Evolutionary conservation across 2,888 invertebrate genomes (phyloP), one percentile per base, ranked within the genome.

Genomic region (Drosophila conformis): DNA sequence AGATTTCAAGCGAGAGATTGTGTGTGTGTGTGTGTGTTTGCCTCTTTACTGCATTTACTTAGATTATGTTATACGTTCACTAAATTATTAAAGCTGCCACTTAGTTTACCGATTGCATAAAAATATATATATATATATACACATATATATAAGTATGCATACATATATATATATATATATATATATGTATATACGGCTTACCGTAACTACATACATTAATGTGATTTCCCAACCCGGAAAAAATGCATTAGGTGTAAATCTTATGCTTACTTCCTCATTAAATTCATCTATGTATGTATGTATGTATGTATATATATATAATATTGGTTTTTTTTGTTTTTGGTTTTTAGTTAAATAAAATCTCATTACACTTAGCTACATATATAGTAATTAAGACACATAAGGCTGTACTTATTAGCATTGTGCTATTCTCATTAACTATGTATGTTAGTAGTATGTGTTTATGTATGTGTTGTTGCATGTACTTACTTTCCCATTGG

Each of bases 381-480:
- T 68, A 89, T 90, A 87, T 90, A 92, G 92, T 91, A 89, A 92
- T 92, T 92, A 92, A 92, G 92, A 92, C 92, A 92, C 92, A 92
- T 92, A 90, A 92, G 92, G 92, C 92, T 92, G 91, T 90, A 90
- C 87, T 91, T 92, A 91, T 91, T 92, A 91, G 78, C 87, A 80
- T 80, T 87, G 78, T 80, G 78, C 84, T 87, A 75, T 78, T 65
- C 68, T 63, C 68, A 73, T 71, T 62, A 73, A 69, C 48, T 76
- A 67, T 69, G 51, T 64, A 67, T 69, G 54, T 64, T 67, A 67
- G 58, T 77, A 38, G 38, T 38, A 27, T 38, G 25, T 27, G 15
- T 36, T 6, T 7, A 13, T 46, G 46, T 46, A 46, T 46, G 46
- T 25, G 2, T 15, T 1, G 2, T 15, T 15, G 46, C 2, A 46